phyloP scores from a whole-genome alignment of 2,113 vertebrate species.

The Indri indri region DNA sequence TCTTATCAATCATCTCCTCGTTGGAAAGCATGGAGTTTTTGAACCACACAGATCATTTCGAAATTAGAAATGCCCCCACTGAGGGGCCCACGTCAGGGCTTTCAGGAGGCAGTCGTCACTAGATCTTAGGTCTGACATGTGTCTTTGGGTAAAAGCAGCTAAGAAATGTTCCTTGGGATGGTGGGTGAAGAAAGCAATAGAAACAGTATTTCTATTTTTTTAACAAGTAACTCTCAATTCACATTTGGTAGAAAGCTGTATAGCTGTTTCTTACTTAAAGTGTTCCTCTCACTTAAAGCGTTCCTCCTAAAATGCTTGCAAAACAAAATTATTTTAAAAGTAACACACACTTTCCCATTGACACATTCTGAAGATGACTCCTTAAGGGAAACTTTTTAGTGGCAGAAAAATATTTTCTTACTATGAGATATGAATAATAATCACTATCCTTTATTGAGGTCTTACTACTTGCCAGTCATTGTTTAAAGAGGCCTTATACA shows the following conservation, averaged over 20 bases:
- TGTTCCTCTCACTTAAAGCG: not conserved
- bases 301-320: slow-evolving; percentile 38
- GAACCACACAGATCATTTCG: slow-evolving; percentile 47
- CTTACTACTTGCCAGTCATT: not conserved
- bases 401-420: slow-evolving; percentile 43
- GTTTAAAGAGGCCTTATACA: not conserved
- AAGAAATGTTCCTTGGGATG: slow-evolving; percentile 22
- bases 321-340: slow-evolving; percentile 42
- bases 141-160: slow-evolving; percentile 20
- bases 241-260: slow-evolving; percentile 31
- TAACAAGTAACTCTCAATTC: slow-evolving; percentile 12
- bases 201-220: slow-evolving; percentile 36
- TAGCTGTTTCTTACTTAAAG: slow-evolving; percentile 10
- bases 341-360: not conserved
- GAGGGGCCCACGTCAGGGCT: not conserved
- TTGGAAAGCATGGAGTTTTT: slow-evolving; percentile 45
- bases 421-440: not conserved
- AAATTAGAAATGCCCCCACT: slow-evolving; percentile 50
- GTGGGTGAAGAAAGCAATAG: not conserved
- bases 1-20: slow-evolving; percentile 63
- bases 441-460: not conserved
- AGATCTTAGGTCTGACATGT: slow-evolving; percentile 30
- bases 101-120: slow-evolving; percentile 41
- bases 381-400: not conserved
- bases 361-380: not conserved